Conservation (phyloP, 2,888 invertebrate species). For the Pomacea canaliculata region DNA sequence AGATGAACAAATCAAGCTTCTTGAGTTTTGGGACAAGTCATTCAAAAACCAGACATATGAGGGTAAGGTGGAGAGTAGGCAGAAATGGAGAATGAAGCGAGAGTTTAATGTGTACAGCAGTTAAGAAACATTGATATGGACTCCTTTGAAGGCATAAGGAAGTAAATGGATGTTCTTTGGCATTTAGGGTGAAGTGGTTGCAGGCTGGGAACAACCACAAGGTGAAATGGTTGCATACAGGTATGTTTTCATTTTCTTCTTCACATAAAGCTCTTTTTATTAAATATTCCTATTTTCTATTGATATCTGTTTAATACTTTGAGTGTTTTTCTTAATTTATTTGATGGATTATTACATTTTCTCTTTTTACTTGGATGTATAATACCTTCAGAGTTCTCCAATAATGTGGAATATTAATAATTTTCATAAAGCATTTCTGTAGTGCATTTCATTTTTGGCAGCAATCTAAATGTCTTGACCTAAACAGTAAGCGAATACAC, state of each 20-base stretch:
- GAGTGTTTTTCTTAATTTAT: too few relatives aligned
- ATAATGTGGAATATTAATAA: neutral
- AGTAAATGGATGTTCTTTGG: too few relatives aligned
- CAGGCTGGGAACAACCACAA: slow-evolving; percentile 78
- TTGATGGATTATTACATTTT: neutral
- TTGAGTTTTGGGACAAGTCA: too few relatives aligned
- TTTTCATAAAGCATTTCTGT: neutral
- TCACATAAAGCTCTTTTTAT: neutral
- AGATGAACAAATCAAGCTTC: too few relatives aligned
- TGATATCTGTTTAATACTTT: neutral
- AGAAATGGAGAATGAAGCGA: too few relatives aligned
- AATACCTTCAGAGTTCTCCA: neutral
- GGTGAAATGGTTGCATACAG: slow-evolving; percentile 81
- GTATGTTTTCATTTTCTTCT: slow-evolving; percentile 41
- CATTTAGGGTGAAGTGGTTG: slow-evolving; percentile 54
- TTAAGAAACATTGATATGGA: too few relatives aligned
- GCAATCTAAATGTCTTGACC: neutral
- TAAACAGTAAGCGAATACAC: neutral
- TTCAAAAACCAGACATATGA: too few relatives aligned
- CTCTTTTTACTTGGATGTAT: neutral
- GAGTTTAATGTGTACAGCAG: too few relatives aligned
- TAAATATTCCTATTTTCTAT: neutral
- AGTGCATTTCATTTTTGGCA: neutral
- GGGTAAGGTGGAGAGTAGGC: too few relatives aligned
- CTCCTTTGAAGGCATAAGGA: too few relatives aligned